Conservation (phyloP, 2,888 invertebrate species). For the Pegoplata infirma region DNA sequence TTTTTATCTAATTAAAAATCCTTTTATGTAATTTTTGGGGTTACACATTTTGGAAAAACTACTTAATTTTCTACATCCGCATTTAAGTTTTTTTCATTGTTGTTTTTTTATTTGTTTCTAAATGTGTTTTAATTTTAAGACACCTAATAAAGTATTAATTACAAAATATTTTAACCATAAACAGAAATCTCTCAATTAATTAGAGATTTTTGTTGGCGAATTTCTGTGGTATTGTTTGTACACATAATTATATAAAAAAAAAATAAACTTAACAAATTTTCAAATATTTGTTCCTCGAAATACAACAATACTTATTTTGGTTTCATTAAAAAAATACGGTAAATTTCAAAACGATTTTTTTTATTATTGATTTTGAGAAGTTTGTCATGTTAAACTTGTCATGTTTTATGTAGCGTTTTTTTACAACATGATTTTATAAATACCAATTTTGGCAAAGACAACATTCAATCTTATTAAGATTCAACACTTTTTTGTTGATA, state of each 20-base stretch:
- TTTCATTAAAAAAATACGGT: not conserved
- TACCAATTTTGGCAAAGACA: conserved; percentile 52
- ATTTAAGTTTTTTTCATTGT: too few relatives aligned
- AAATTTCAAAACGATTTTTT: conserved; percentile 3
- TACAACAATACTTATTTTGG: not conserved
- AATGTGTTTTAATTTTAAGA: not conserved
- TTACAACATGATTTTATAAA: conserved; percentile 7
- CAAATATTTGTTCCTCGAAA: not conserved
- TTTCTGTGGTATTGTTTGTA: not conserved
- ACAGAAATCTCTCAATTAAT: conserved; percentile 41
- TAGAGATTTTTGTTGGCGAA: conserved; percentile 11
- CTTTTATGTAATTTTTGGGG: conserved; percentile 35
- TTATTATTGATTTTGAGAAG: conserved; percentile 32
- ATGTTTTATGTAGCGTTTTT: too few relatives aligned
- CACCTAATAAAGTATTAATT: conserved; percentile 31
- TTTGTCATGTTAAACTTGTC: conserved; percentile 57
- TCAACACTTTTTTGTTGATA: conserved; percentile 49
- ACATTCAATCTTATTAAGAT: conserved; percentile 53
- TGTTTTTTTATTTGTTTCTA: not conserved
- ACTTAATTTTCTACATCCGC: conserved; percentile 40
- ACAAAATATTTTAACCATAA: conserved; percentile 44
- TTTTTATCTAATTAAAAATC: conserved; percentile 17
- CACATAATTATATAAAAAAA: conserved; percentile 41
- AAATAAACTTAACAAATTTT: too few relatives aligned
- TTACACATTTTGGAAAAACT: conserved; percentile 38